Conservation (phyloP, 1,140 invertebrate genomes). For the silkworm (Bombyx mori) region ASM3026992v2 NC_085122.1:13706001-13706500, state of each 20-base stretch:
- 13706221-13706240: conserved; percentile 56
- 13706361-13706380: too few species aligned
- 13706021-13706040: neutral
- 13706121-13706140: conserved; percentile 56
- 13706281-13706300: too few species aligned
- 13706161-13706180: conserved; percentile 9
- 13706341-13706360: too few species aligned
- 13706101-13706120: conserved; percentile 64
- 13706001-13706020: conserved; percentile 16
- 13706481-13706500: too few species aligned
- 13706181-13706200: conserved; percentile 26
- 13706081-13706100: conserved; percentile 58
- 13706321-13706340: too few species aligned
- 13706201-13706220: conserved; percentile 17
- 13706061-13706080: conserved; percentile 19
- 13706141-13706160: conserved; percentile 36
- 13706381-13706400: too few species aligned
- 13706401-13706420: too few species aligned
- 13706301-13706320: too few species aligned
- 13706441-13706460: too few species aligned
- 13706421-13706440: too few species aligned
- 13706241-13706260: conserved; percentile 19
- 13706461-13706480: too few species aligned
- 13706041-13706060: neutral
- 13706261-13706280: too few species aligned